Evolutionary conservation across 2,797 vertebrate species (phyloP).

Genomic region (Rhyacichthys aspro): DNA sequence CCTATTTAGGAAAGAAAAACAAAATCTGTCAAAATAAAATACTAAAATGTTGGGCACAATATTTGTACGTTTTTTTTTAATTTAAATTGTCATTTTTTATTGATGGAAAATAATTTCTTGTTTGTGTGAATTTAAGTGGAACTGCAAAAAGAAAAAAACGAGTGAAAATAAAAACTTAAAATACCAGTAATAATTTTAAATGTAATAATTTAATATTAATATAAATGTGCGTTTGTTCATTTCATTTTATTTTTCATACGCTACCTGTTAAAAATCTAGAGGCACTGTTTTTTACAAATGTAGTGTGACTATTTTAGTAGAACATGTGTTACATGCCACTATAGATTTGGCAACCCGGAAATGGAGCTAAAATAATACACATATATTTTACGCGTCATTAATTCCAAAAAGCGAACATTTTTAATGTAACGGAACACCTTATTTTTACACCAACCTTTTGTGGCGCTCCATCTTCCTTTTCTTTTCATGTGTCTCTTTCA

Average conservation of each 20-base stretch:
- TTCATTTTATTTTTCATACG: too few species aligned
- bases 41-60: constrained; percentile 1
- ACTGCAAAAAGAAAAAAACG: not conserved
- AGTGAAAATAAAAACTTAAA: not conserved
- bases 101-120: not conserved
- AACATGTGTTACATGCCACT: constrained; percentile 17
- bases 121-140: not conserved
- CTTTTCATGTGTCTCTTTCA: not conserved
- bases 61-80: not conserved
- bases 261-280: too few species aligned
- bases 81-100: not conserved
- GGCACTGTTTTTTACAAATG: too few species aligned
- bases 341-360: not conserved
- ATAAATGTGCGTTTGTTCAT: too few species aligned
- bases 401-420: too few species aligned
- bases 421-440: too few species aligned
- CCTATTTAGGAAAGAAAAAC: constrained; percentile 31
- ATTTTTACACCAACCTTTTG: not conserved
- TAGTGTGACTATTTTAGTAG: too few species aligned
- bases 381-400: not conserved
- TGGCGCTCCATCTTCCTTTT: not conserved
- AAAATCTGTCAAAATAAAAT: not conserved
- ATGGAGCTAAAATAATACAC: not conserved
- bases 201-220: too few species aligned
- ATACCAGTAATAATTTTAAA: not conserved